Evolutionary conservation across 2,888 invertebrate genomes (phyloP).

Genomic region (Callyntrura guangdongensis): DNA sequence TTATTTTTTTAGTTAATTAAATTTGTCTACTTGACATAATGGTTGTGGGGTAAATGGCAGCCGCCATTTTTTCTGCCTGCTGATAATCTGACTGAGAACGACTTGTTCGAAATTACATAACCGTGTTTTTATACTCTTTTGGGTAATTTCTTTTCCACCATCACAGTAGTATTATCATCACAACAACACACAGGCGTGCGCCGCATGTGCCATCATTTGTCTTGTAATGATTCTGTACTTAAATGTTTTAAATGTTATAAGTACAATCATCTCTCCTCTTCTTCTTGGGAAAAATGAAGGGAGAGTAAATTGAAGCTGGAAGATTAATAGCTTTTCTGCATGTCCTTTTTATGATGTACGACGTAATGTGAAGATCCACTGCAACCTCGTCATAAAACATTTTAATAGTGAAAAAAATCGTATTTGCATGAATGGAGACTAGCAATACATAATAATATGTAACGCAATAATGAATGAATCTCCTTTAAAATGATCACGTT

Average conservation of each 20-base stretch:
- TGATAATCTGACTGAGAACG: slow-evolving; percentile 20
- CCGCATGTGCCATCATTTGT: slow-evolving; percentile 38
- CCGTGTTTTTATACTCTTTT: slow-evolving; percentile 44
- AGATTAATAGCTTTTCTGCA: slow-evolving; percentile 66
- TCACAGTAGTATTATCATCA: not conserved
- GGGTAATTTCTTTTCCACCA: slow-evolving; percentile 43
- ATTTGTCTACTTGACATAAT: slow-evolving; percentile 69
- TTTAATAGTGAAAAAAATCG: slow-evolving; percentile 31
- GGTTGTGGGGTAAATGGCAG: slow-evolving; percentile 17
- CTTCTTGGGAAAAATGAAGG: slow-evolving; percentile 9
- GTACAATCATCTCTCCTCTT: not conserved
- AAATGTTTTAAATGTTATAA: not conserved
- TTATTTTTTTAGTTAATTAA: slow-evolving; percentile 61
- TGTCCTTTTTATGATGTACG: slow-evolving; percentile 50
- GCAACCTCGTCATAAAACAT: slow-evolving; percentile 40
- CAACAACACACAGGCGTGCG: slow-evolving; percentile 1
- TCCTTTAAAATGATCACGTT: slow-evolving; percentile 58
- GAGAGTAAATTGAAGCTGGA: slow-evolving; percentile 47
- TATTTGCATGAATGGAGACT: slow-evolving; percentile 51
- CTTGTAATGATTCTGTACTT: slow-evolving; percentile 5
- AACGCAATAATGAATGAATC: slow-evolving; percentile 38
- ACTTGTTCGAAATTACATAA: slow-evolving; percentile 65
- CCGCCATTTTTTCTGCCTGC: slow-evolving; percentile 13
- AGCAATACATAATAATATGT: slow-evolving; percentile 27
- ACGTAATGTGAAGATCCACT: slow-evolving; percentile 69